Conservation (phyloP, 2,888 invertebrate genomes). For the Psylliodes chrysocephalus region DNA sequence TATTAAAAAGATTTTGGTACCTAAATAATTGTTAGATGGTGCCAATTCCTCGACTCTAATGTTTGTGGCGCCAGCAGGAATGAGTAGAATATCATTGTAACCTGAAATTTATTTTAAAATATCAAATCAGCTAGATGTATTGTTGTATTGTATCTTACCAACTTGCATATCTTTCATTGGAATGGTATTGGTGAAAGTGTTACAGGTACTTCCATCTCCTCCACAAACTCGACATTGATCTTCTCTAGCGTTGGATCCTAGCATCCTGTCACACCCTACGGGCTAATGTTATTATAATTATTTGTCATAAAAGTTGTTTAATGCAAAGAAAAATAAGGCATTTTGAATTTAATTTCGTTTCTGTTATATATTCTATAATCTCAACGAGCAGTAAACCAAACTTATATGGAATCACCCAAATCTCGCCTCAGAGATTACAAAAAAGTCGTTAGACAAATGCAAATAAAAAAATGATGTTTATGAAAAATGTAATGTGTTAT, state of each 20-base stretch:
- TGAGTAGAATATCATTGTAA: constrained; percentile 90
- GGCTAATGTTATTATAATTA: constrained; percentile 66
- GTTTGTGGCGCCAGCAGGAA: constrained; percentile 94
- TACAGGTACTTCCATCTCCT: constrained; percentile 90
- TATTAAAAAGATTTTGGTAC: constrained; percentile 67
- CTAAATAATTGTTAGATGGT: constrained; percentile 90
- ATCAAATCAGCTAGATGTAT: not conserved
- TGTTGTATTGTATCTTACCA: constrained; percentile 67
- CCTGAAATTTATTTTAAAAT: constrained; percentile 66
- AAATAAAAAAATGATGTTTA: too few species aligned
- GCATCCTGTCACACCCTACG: constrained; percentile 94
- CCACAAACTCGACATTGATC: constrained; percentile 93
- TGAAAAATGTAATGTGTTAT: too few species aligned
- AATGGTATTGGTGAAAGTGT: constrained; percentile 78
- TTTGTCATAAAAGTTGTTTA: not conserved
- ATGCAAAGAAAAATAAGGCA: too few species aligned
- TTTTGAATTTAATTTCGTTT: too few species aligned
- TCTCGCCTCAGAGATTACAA: too few species aligned
- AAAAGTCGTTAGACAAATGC: too few species aligned
- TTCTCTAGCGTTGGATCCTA: constrained; percentile 86
- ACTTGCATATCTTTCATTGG: constrained; percentile 78
- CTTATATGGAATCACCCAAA: too few species aligned
- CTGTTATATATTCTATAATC: too few species aligned
- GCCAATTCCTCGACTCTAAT: constrained; percentile 81
- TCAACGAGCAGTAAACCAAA: too few species aligned